Percentiles rank a stretch among this genome's conserved stretches.
phyloP scores from a whole-genome alignment of 2,113 vertebrate genomes.

The Cacatua alba region DNA sequence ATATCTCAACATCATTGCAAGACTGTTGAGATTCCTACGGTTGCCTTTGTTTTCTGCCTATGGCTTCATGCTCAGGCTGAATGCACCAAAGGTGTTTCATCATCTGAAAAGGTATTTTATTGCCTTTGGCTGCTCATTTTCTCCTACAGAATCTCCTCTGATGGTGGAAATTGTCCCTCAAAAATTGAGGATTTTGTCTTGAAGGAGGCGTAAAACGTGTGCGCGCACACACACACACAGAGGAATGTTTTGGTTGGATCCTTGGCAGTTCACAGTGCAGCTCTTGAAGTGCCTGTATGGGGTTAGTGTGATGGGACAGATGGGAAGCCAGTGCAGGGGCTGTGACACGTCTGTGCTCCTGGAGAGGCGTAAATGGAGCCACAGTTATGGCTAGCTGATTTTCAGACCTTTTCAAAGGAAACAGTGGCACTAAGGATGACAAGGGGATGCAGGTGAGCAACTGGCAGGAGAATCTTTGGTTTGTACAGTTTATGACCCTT shows the following conservation, averaged over 20 bases:
- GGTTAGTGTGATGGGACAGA: neutral
- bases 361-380: neutral
- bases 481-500: neutral
- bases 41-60: neutral
- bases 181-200: neutral
- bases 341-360: neutral
- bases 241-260: neutral
- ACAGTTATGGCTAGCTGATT: neutral
- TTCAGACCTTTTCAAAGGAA: neutral
- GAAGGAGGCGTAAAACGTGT: neutral
- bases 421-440: neutral
- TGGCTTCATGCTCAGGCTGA: neutral
- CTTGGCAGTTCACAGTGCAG: neutral
- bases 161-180: neutral
- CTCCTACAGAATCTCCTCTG: neutral
- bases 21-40: neutral
- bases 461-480: neutral
- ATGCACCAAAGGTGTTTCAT: neutral
- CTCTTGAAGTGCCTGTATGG: neutral
- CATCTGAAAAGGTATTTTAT: neutral
- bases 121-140: neutral
- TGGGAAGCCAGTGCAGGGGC: neutral
- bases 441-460: neutral
- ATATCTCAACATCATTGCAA: neutral
- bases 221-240: rapidly evolving